Evolutionary conservation across 2,888 invertebrate species (phyloP), one percentile per base, ranked within the genome.

Genomic region (Stratiomys singularior): DNA sequence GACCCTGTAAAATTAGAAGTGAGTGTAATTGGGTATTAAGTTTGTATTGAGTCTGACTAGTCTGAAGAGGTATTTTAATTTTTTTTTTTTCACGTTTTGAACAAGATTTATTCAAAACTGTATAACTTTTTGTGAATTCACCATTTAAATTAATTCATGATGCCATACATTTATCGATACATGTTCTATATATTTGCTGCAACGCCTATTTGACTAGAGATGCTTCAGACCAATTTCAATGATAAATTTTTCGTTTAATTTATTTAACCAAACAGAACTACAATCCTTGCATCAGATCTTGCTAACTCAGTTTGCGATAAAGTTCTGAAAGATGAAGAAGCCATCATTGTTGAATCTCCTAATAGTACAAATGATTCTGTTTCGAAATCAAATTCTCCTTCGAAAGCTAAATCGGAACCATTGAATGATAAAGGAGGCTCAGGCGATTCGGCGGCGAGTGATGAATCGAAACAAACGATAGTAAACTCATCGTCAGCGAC

Each of bases 231-330:
- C n/a, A n/a, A n/a, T n/a, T n/a, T n/a, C 44, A 9, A 13, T 9
- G 13, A 44, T 44, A 44, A 44, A 7, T 13, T 44, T 44, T 44
- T 44, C 13, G 7, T 44, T 44, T 44, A 44, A n/a, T n/a, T n/a
- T n/a, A n/a, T n/a, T n/a, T n/a, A n/a, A n/a, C 37, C 18, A 52
- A 52, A 52, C 18, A 82, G 82, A 78, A 81, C 82, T 77, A 78
- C 81, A 77, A 79, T 78, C 77, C 80, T 81, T 71, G 79, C 79
- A 78, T 82, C 82, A 78, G 81, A 82, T 80, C 67, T 83, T 76
- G 82, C 80, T 56, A 82, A 81, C 77, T 82, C 81, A 44, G 81
- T 82, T 78, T 81, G 82, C 78, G 80, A 81, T 77, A 78, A 80
- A 77, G 79, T 81, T 47, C 67, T 80, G 13, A 78, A 80, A 67